Evolutionary conservation across 2,888 invertebrate genomes (phyloP), one percentile per base, ranked within the genome.

Genomic region (Ceriagrion tenellum): DNA sequence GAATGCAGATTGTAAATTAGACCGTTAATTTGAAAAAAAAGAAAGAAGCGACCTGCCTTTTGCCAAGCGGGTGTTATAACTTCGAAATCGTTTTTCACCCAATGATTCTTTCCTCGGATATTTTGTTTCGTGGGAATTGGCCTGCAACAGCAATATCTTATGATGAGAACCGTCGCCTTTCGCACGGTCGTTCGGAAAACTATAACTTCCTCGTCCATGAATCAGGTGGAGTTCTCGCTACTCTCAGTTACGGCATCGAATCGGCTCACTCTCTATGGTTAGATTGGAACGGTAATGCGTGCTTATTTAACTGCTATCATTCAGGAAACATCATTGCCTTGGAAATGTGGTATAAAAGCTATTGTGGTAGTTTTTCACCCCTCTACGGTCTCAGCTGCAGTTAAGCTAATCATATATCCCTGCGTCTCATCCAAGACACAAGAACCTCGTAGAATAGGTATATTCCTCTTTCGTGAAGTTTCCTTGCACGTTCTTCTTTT

Each of bases 221-320:
- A 89, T 89, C 89, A 55, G 89, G 18, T 35, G 35, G 81, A 35
- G 81, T 35, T 81, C 81, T 35, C 35, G 81, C 81, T 13, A 18
- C 30, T 81, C 35, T 35, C 23, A 26, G 35, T 35, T 81, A 35
- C 35, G 13, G 26, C 20, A 69, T 6, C 69, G 4, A 81, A 18
- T 81, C 30, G 35, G 35, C 35, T 6, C 6, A n/a, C 35, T 81
- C 81, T 35, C 81, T 81, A 13, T 81, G 4, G 81, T 35, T 81
- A 13, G 81, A 35, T 81, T 3, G 35, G 35, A 35, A 35, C 81
- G 30, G 81, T 35, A 81, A 81, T 35, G 35, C 81, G 16, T 81
- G 26, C 30, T 81, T 81, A 81, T 81, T 81, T 81, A 81, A 81
- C 81, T 81, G 81, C 81, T 81, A 35, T 81, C 30, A 18, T 81